Conservation (phyloP, 2,888 invertebrate species). For the Nezara viridula region DNA sequence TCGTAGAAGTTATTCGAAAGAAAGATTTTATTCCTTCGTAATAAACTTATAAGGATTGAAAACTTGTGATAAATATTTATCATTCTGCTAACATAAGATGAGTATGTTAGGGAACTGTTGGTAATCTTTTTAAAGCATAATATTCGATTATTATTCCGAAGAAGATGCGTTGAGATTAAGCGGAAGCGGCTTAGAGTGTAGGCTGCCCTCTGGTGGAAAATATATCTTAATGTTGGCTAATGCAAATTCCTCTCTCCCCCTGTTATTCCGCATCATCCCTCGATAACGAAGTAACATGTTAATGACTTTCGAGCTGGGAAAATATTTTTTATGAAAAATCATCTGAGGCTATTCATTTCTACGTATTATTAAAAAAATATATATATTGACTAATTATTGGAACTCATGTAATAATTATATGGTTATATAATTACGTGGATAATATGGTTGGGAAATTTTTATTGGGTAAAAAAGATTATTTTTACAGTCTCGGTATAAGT, state of each 20-base stretch:
- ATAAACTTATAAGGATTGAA: neutral
- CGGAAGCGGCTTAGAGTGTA: neutral
- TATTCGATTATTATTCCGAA: neutral
- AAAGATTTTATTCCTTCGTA: neutral
- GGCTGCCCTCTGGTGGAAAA: neutral
- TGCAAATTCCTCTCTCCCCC: constrained; percentile 3
- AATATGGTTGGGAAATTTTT: too few species aligned
- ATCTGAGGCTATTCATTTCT: too few species aligned
- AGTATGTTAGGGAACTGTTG: neutral
- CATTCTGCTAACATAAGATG: neutral
- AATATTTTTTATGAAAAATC: neutral
- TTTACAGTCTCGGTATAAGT: too few species aligned
- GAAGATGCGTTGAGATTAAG: neutral
- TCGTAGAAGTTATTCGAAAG: too few species aligned
- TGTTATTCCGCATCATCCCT: neutral
- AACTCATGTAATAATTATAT: too few species aligned
- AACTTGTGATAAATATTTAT: neutral
- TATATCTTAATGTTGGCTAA: constrained; percentile 17
- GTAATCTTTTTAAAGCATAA: constrained; percentile 7
- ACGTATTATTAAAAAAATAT: too few species aligned
- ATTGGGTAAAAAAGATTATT: too few species aligned
- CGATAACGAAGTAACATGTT: neutral
- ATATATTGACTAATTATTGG: too few species aligned
- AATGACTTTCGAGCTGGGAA: neutral
- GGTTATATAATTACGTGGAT: too few species aligned